Conservation (phyloP, 2,113 vertebrate species). For the Stigmatopora argus region DNA sequence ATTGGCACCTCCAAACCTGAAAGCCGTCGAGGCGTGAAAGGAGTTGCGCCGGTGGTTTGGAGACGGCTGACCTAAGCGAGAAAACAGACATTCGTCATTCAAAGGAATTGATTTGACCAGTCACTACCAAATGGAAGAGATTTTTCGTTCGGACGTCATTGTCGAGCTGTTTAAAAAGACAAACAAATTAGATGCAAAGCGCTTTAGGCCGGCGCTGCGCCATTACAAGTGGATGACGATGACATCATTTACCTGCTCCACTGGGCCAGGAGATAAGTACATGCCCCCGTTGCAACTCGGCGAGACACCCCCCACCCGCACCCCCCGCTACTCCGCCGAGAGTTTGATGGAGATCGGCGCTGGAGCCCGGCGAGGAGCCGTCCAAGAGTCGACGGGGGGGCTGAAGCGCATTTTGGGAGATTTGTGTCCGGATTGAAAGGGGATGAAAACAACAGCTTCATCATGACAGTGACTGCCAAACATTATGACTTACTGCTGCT, state of each 20-base stretch:
- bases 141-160: not conserved
- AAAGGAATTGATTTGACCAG: not conserved
- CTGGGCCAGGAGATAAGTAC: constrained; percentile 63
- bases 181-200: constrained; percentile 1
- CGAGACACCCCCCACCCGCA: constrained; percentile 25
- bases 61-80: too few species aligned
- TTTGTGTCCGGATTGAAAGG: constrained; percentile 24
- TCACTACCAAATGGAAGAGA: not conserved
- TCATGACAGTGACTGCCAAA: constrained; percentile 1
- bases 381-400: constrained; percentile 31
- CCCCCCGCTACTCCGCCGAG: constrained; percentile 44
- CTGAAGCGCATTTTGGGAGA: constrained; percentile 25
- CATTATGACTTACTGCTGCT: not conserved
- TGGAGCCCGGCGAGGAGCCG: constrained; percentile 44
- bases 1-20: too few species aligned
- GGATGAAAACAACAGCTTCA: too few species aligned
- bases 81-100: not conserved
- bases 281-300: constrained; percentile 24
- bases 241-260: constrained; percentile 68
- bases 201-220: constrained; percentile 39
- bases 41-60: too few species aligned
- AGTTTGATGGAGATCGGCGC: constrained; percentile 49
- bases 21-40: too few species aligned
- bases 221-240: constrained; percentile 52
- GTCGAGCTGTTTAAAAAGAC: not conserved